phyloP scores from a whole-genome alignment of 2,888 invertebrate species.

The Rhorus exstirpatorius region DNA sequence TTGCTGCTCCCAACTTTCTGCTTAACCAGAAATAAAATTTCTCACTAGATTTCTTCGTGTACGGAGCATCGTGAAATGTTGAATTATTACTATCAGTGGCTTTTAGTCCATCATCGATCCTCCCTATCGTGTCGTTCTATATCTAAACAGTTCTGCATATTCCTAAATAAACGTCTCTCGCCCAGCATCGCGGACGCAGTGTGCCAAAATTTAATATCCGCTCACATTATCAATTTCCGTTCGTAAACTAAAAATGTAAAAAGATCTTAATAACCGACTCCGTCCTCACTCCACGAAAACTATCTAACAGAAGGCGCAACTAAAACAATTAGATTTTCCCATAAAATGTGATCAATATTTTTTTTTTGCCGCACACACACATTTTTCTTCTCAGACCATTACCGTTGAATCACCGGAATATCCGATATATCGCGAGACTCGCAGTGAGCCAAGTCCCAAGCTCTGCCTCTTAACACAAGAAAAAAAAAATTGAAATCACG shows the following conservation, averaged over 20 bases:
- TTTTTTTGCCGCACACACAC: too few relatives aligned
- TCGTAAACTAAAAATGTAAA: not conserved
- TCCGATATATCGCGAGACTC: not conserved
- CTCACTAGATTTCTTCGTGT: not conserved
- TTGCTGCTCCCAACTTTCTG: not conserved
- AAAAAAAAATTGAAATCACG: slow-evolving; percentile 19
- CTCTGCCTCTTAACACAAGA: not conserved
- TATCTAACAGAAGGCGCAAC: too few relatives aligned
- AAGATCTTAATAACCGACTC: not conserved
- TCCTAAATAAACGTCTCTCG: slow-evolving; percentile 4
- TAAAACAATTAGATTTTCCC: too few relatives aligned
- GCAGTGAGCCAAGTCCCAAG: not conserved
- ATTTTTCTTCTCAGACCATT: too few relatives aligned
- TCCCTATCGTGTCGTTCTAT: not conserved
- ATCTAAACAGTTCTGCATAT: not conserved
- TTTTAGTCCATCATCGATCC: slow-evolving; percentile 16
- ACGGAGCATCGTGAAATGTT: not conserved
- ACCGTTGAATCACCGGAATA: not conserved
- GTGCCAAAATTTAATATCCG: slow-evolving; percentile 37
- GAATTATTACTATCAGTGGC: not conserved
- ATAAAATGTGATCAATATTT: too few relatives aligned
- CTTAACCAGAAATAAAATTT: slow-evolving; percentile 6
- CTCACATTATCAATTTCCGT: slow-evolving; percentile 16
- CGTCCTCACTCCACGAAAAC: not conserved
- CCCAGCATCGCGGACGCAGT: not conserved